Conservation (phyloP, 2,888 invertebrate species). For the Pammene fasciana region DNA sequence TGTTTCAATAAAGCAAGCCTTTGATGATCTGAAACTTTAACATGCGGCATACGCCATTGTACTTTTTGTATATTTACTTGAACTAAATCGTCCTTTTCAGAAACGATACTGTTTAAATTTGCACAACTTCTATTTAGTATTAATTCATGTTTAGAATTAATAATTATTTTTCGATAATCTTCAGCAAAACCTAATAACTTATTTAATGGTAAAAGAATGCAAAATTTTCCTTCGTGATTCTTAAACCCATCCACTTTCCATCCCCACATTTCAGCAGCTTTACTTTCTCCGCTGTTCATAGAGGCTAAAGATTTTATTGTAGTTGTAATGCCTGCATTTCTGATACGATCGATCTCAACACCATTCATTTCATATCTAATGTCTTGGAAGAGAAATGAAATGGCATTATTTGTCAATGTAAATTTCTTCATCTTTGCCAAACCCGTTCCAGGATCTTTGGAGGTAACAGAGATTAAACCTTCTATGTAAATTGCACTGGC, state of each 20-base stretch:
- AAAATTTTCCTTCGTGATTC: conserved; percentile 45
- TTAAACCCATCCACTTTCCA: conserved; percentile 42
- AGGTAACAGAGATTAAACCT: conserved; percentile 27
- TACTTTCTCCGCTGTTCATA: conserved; percentile 48
- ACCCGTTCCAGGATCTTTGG: neutral
- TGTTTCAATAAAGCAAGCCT: conserved; percentile 36
- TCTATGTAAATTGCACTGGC: conserved; percentile 43
- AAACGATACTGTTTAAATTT: conserved; percentile 49
- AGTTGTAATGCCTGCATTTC: conserved; percentile 54
- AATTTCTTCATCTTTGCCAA: neutral
- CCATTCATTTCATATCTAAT: conserved; percentile 18
- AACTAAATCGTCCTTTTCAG: conserved; percentile 35
- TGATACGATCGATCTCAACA: conserved; percentile 15
- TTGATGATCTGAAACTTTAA: conserved; percentile 44
- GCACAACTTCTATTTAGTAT: conserved; percentile 51
- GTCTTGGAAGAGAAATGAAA: conserved; percentile 16
- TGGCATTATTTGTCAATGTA: neutral
- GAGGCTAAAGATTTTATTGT: conserved; percentile 59
- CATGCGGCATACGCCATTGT: conserved; percentile 33
- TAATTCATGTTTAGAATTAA: neutral
- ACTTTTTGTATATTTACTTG: conserved; percentile 43
- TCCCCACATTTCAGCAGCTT: conserved; percentile 48
- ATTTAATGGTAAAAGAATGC: conserved; percentile 22
- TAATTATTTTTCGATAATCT: neutral
- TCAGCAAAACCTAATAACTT: conserved; percentile 5